Conservation (phyloP, 2,113 vertebrate genomes). For the Microcebus jonahi region DNA sequence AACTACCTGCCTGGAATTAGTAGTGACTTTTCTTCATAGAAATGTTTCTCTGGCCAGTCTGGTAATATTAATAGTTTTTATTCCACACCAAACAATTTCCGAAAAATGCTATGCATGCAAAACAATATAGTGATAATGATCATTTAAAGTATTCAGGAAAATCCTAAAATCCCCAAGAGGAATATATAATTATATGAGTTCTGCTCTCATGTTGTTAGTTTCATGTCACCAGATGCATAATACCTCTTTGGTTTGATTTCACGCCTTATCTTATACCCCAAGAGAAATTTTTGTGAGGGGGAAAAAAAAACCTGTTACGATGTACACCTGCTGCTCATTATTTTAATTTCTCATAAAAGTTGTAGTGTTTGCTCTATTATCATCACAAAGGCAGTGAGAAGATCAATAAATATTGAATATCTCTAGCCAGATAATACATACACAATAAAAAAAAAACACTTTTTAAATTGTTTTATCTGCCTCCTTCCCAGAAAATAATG, state of each 20-base stretch:
- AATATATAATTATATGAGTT: conserved; percentile 56
- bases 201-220: neutral
- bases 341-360: neutral
- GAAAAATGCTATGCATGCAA: conserved; percentile 49
- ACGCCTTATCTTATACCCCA: neutral
- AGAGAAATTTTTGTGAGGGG: neutral
- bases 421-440: neutral
- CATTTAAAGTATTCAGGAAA: conserved; percentile 71
- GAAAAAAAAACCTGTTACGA: neutral
- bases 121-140: conserved; percentile 45
- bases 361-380: neutral
- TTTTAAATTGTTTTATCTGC: neutral
- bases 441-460: neutral
- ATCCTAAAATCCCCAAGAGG: conserved; percentile 54
- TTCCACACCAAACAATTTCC: conserved; percentile 43
- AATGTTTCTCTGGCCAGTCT: conserved; percentile 65
- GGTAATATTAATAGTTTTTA: conserved; percentile 53
- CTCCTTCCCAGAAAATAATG: neutral
- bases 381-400: neutral
- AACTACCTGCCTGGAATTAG: conserved; percentile 50
- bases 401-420: neutral
- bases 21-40: neutral
- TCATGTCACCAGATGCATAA: neutral
- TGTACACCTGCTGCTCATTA: neutral
- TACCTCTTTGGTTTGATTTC: conserved; percentile 38